Evolutionary conservation across 2,113 vertebrate genomes (phyloP), one percentile per base, ranked within the genome.

Genomic region (Struthidea cinerea): DNA sequence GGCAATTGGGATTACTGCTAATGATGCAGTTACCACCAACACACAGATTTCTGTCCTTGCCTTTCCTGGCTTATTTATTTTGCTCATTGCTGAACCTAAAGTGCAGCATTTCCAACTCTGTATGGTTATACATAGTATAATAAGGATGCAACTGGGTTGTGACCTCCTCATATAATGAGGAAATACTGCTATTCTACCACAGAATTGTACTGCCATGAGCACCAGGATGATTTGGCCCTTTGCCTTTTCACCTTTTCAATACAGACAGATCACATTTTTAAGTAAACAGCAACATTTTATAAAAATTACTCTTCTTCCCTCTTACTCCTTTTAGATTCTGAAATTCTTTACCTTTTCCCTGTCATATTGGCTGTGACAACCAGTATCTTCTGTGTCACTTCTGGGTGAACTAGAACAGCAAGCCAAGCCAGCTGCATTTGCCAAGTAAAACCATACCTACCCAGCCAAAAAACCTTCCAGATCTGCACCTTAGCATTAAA

Each of bases 121-220:
- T 17, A 69, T 46, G 27, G 47, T 77, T 65, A 46, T 33, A 56
- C 0, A 2, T 12, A 47, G 35, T 18, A 55, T 23, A 73, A 55
- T 23, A 76, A 77, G 39, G 47, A 69, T 16, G 13, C 11, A 74
- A 10, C 16, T 41, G 63, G 39, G 10, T 56, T 80, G 11, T 2
- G 2, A 63, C 56, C 37, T 59, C 59, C 56, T 77, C 11, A 14
- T 28, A 1, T 76, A 79, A 59, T 0, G 0, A 37, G 27, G 49
- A 76, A 74, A 81, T 20, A 61, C 2, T 47, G 7, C 47, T 88
- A 52, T 32, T 55, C 33, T 87, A 26, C 35, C 39, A 41, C 3
- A 33, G 46, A 77, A 83, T 55, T 84, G 56, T 9, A 63, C 8
- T 16, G 30, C 32, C 33, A 26, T 9, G 33, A 91, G 33, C 10